Base-by-base conservation (phyloP, 1,140 invertebrate genomes). In the Notospermus geniculatus region DNA sequence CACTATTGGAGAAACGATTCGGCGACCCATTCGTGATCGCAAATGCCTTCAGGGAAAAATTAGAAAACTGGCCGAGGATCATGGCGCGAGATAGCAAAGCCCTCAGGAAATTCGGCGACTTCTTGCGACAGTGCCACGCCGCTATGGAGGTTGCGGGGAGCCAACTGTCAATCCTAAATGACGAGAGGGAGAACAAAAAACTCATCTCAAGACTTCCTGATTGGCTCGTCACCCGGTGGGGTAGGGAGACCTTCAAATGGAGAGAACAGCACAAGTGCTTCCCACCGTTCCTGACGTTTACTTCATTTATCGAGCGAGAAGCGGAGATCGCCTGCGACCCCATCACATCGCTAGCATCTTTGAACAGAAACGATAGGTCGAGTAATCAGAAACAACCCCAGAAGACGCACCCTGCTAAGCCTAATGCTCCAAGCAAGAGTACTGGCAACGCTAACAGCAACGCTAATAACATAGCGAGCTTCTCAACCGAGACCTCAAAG, bases 271-370 rank as follows among this genome's bases (percentile, higher is more conserved):
- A 23, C 19, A 22, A 39, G 22, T 25, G 57, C 4, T 68, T 59
- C 52, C 66, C 67, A 15, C 43, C 62, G 7, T 67, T 71, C 46
- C 30, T 30, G 0, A 45, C 59, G 2, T 70, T 70, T 57, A 57
- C 53, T 4, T 54, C 57, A 5, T 71, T 71, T 43, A 46, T 68
- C 15, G 30, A 4, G 1, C 54, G 59, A 36, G 69, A 68, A 57
- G 59, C 66, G 1, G 64, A 62, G 29, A 70, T 64, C 19, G 63
- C 61, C n/a, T 68, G 60, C 22, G 64, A 66, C 43, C 66, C 66
- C 43, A 32, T 61, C n/a, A 63, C 67, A 36, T 63, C 66, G 5
- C 19, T 67, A 17, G 41, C 62, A n/a, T 63, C 53, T 22, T 1
- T 66, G 0, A 63, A 59, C 28, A n/a, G n/a, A n/a, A n/a, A n/a